Conservation (phyloP, 1,140 invertebrate genomes). For the Bombus pyrosoma region DNA sequence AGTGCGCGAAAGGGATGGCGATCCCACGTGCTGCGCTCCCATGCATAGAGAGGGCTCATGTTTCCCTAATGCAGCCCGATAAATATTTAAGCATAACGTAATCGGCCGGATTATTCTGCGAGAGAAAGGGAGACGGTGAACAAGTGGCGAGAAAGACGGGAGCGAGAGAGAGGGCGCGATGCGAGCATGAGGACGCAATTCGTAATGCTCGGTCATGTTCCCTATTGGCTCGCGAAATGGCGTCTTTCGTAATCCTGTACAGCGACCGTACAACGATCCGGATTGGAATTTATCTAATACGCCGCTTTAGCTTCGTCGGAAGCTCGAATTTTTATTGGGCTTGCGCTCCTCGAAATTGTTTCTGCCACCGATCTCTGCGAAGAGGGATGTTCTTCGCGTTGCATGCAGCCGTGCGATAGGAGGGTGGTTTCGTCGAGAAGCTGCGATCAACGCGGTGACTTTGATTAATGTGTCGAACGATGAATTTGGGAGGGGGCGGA, state of each 20-base stretch:
- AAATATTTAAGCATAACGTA: slow-evolving; percentile 82
- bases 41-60: slow-evolving; percentile 81
- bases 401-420: background rate
- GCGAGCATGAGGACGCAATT: slow-evolving; percentile 56
- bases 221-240: slow-evolving; percentile 72
- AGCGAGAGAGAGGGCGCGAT: slow-evolving; percentile 9
- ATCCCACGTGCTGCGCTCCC: slow-evolving; percentile 79
- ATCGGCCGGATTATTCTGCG: slow-evolving; percentile 77
- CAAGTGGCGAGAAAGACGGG: slow-evolving; percentile 12
- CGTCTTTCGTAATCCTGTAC: slow-evolving; percentile 78
- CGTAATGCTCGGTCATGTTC: slow-evolving; percentile 66
- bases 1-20: slow-evolving; percentile 52
- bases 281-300: slow-evolving; percentile 66
- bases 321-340: slow-evolving; percentile 37
- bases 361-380: background rate
- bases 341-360: slow-evolving; percentile 30
- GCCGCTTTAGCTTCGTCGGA: slow-evolving; percentile 18
- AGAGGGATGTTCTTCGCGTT: slow-evolving; percentile 1
- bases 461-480: slow-evolving; percentile 27
- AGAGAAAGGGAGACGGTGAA: slow-evolving; percentile 46
- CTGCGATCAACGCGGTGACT: slow-evolving; percentile 19
- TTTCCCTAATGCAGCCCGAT: slow-evolving; percentile 81
- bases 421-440: background rate
- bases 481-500: background rate
- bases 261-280: slow-evolving; percentile 67